phyloP scores from a whole-genome alignment of 23 tunicate species.

The Trididemnum miniatum region DNA sequence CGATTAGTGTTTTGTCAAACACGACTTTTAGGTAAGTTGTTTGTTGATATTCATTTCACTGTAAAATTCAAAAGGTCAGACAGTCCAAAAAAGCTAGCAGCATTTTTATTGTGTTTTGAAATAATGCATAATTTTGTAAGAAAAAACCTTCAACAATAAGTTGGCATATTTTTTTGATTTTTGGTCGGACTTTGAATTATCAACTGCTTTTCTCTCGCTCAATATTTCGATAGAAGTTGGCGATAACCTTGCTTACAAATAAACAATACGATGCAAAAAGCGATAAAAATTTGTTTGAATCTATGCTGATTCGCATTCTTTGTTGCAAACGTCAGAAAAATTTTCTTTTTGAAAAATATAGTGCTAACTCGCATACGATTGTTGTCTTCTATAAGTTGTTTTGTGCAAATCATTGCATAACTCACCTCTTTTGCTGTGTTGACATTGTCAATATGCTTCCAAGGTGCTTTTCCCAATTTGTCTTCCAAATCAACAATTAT shows the following conservation, averaged over 20 bases:
- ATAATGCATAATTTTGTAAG: no score
- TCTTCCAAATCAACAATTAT: constrained; percentile 70
- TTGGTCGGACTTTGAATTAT: not conserved
- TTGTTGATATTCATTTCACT: no score
- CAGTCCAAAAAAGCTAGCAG: no score
- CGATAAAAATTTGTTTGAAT: not conserved
- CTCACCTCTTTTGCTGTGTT: not conserved
- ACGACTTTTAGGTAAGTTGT: no score
- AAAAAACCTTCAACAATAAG: no score
- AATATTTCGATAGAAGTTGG: not conserved
- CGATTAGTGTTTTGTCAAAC: no score
- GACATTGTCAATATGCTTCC: constrained; percentile 34
- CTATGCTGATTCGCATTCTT: not conserved
- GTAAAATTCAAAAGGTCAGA: no score
- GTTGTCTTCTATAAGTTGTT: no score
- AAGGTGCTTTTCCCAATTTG: constrained; percentile 70
- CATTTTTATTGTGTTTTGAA: no score
- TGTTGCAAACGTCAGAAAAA: not conserved
- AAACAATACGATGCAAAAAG: not conserved
- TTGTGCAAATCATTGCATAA: not conserved
- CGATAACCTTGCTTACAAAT: not conserved
- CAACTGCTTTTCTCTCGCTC: not conserved
- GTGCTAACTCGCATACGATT: no score
- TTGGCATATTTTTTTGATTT: no score
- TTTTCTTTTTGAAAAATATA: not conserved